These are phyloP conservation scores for Nasonia oneida DNA, from an alignment of 2,888 invertebrate species.

Conservation along the genomic window DNA sequence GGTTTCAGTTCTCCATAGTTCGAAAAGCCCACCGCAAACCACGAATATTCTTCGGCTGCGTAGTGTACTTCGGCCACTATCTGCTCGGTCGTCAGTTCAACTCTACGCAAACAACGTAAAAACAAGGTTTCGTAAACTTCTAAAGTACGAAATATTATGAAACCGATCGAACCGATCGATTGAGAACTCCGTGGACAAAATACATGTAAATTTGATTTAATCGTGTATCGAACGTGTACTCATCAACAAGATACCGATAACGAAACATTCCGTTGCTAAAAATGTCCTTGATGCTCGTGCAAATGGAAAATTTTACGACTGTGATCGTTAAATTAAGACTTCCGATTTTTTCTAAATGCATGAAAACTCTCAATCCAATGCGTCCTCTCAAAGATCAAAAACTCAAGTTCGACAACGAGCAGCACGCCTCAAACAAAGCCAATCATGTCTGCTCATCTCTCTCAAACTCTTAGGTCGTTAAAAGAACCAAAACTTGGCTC, in stretches of 20 bases:
- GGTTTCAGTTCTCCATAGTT: conserved; percentile 87
- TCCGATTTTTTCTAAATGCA: not conserved
- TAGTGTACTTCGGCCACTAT: conserved; percentile 74
- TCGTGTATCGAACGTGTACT: not conserved
- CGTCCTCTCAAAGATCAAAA: no score
- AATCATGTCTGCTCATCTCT: not conserved
- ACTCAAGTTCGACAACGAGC: no score
- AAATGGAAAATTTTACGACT: not conserved
- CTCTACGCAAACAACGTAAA: conserved; percentile 64
- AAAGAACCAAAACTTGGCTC: not conserved
- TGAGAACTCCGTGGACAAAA: not conserved
- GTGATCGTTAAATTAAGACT: not conserved
- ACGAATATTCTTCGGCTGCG: conserved; percentile 77
- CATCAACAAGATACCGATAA: not conserved
- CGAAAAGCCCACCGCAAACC: conserved; percentile 94
- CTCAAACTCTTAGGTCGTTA: not conserved
- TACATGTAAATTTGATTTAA: not conserved
- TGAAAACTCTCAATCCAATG: not conserved
- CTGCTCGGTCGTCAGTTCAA: conserved; percentile 70
- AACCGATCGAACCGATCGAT: not conserved
- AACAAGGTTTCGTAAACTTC: not conserved
- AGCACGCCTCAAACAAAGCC: not conserved
- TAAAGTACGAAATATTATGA: not conserved
- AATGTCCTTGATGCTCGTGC: not conserved
- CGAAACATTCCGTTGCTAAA: not conserved